Base-by-base conservation (phyloP, 2,113 vertebrate species). In the Loxodonta africana region DNA sequence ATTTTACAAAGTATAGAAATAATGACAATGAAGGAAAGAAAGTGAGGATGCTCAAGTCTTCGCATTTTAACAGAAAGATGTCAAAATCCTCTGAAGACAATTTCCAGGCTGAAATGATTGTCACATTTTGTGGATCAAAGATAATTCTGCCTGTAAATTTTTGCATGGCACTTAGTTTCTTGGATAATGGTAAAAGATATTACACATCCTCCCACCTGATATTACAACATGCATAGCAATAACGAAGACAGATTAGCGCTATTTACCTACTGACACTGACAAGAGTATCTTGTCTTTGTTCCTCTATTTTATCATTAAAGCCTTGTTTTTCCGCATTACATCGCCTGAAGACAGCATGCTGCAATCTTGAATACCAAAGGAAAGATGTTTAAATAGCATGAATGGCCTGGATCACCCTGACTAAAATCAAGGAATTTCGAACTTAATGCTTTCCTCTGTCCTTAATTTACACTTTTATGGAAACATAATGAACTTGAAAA, bases 221-320 rank as follows among this genome's bases (percentile, higher is more conserved):
- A 96, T 96, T 98, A 97, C 97, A 98, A 69, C 74, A 91, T 91
- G 81, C 95, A 91, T 10, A 94, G 95, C 95, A 97, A 96, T 99
- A 99, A 99, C 99, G 98, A 99, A 99, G 99, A 99, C 98, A 98
- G 98, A 99, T 99, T 98, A 98, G 97, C 90, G 96, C 94, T 99
- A 98, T 99, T 99, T 99, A 98, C 98, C 99, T 98, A 96, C 97
- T 98, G 99, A 99, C 98, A 97, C 69, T 91, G 98, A 98, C 97
- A 98, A 98, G 97, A 97, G 96, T 95, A 98, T 84, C 96, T 97
- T 98, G 97, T 95, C 98, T 98, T 98, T 98, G 94, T 97, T 98
- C 90, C 96, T 98, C 92, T 97, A 93, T 98, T 99, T 98, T 98
- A 96, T 98, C 98, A 95, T 97, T 96, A 97, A 98, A 98, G 90